These are phyloP conservation scores for Ruditapes philippinarum DNA, from an alignment of 1,140 invertebrate genomes.

Conservation along the genomic window DNA sequence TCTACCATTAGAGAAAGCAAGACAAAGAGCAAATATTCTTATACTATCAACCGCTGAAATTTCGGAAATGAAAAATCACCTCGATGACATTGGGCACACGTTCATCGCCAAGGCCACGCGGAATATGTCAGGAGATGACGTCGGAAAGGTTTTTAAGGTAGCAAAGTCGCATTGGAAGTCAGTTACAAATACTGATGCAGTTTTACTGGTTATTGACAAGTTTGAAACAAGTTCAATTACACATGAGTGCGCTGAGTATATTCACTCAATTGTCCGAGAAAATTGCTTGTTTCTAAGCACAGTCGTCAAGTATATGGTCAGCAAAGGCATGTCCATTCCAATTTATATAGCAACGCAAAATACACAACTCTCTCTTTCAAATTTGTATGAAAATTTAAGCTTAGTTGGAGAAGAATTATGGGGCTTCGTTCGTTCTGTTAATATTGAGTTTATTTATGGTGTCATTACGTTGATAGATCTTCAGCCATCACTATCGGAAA, in stretches of 20 bases:
- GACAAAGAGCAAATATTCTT: neutral
- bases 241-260: neutral
- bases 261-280: neutral
- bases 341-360: conserved; percentile 37
- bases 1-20: neutral
- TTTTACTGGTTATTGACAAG: neutral
- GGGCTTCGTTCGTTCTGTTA: conserved; percentile 43
- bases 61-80: neutral
- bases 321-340: neutral
- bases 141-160: neutral
- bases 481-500: conserved; percentile 11
- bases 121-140: neutral
- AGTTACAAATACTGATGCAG: neutral
- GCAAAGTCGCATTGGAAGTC: neutral
- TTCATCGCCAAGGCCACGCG: neutral
- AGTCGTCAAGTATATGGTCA: neutral
- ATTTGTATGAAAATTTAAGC: neutral
- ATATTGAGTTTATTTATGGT: conserved; percentile 15
- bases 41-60: neutral
- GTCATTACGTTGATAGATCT: conserved; percentile 23
- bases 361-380: neutral
- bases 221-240: neutral
- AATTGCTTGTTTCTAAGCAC: conserved; percentile 12
- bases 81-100: neutral
- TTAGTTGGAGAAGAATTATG: conserved; percentile 29